These are phyloP conservation scores for Clepsis dumicolana DNA, from an alignment of 2,888 invertebrate species.

Conservation along the genomic window DNA sequence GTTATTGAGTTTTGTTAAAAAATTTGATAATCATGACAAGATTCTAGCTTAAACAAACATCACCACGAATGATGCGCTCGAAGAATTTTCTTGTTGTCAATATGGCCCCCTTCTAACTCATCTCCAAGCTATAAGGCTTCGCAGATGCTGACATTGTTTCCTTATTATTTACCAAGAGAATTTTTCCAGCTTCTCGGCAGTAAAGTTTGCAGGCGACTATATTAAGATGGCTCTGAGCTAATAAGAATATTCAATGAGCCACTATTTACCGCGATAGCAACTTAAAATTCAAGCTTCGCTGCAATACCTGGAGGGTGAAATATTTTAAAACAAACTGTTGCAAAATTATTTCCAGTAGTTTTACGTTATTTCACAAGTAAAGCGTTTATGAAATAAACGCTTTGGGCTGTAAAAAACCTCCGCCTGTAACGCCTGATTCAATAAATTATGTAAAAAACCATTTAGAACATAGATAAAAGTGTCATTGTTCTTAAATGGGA, in stretches of 20 bases:
- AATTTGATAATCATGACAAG: too few species aligned
- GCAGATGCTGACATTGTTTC: constrained; percentile 17
- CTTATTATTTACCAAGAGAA: constrained; percentile 23
- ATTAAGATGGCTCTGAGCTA: constrained; percentile 48
- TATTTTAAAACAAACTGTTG: constrained; percentile 23
- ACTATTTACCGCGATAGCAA: constrained; percentile 48
- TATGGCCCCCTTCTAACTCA: neutral
- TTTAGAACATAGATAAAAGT: too few species aligned
- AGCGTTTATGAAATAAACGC: too few species aligned
- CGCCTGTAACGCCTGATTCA: too few species aligned
- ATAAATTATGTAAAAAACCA: too few species aligned
- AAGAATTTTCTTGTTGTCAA: too few species aligned
- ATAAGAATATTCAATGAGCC: constrained; percentile 63
- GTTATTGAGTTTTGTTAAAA: too few species aligned
- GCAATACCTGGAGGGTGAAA: constrained; percentile 40
- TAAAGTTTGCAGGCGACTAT: constrained; percentile 30
- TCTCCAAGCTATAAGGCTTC: constrained; percentile 4
- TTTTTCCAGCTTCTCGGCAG: constrained; percentile 21
- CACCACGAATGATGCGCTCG: neutral
- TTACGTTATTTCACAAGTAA: neutral
- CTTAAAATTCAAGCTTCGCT: constrained; percentile 53
- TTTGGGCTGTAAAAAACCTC: too few species aligned
- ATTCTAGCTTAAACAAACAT: too few species aligned
- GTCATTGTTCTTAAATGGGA: too few species aligned
- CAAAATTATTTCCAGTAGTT: neutral